phyloP scores from a whole-genome alignment of 2,113 vertebrate species.

The Myodes glareolus region DNA sequence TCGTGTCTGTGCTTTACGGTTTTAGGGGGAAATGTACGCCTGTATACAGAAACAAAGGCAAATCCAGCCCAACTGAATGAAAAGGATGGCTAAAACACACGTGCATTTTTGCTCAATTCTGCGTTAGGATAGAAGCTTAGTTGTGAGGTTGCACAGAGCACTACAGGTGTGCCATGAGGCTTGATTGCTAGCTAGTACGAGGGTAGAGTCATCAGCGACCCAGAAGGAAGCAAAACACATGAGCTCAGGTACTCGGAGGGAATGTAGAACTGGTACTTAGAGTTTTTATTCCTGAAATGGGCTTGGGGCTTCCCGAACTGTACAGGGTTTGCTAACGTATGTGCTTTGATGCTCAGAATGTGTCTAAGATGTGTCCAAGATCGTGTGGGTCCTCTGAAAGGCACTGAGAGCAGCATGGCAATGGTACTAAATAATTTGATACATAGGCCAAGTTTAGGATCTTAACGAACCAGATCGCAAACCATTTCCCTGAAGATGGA shows the following conservation, averaged over 20 bases:
- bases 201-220: conserved; percentile 76
- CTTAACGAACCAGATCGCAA: conserved; percentile 85
- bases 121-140: conserved; percentile 87
- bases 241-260: conserved; percentile 77
- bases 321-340: conserved; percentile 82
- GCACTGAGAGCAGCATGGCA: conserved; percentile 84
- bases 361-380: conserved; percentile 60
- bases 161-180: conserved; percentile 73
- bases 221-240: conserved; percentile 74
- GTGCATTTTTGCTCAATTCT: not conserved
- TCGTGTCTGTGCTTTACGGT: not conserved
- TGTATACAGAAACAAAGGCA: not conserved
- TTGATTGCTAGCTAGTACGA: conserved; percentile 63
- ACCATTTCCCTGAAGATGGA: conserved; percentile 88
- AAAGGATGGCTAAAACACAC: conserved; percentile 28
- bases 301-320: conserved; percentile 74
- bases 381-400: conserved; percentile 80
- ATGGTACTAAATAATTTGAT: conserved; percentile 82
- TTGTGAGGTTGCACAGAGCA: conserved; percentile 77
- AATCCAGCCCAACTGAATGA: not conserved
- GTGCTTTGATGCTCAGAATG: conserved; percentile 71
- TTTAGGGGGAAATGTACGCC: not conserved
- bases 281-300: conserved; percentile 79
- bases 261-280: conserved; percentile 70
- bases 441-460: conserved; percentile 79